Base-by-base conservation (phyloP, 2,797 vertebrate genomes). In the Sebastiscus tertius region DNA sequence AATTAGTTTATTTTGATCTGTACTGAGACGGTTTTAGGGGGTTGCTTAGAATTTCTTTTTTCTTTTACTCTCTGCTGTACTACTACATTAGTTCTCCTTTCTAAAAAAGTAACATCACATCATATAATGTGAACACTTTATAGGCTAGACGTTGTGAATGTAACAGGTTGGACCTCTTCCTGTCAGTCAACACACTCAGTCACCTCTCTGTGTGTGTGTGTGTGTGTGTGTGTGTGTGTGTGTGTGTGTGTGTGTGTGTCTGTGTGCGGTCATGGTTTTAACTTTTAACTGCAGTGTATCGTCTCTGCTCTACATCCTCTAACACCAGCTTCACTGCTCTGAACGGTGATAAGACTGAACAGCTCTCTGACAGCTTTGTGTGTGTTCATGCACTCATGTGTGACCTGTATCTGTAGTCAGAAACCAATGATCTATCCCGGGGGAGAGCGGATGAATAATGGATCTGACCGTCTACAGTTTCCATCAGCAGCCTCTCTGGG, bases 381-480 rank as follows among this genome's bases (percentile, higher is more conserved):
- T 72, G 75, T 84, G 61, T 82, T 14, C 12, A 34, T 69, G 71
- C 39, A 12, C 70, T 79, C 58, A 54, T 83, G 80, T 89, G 79
- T 69, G 73, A 81, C 69, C 55, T 81, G 86, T 79, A 66, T 81
- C 77, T 81, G 77, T 62, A 3, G 75, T 78, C 65, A 79, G 64
- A 79, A 86, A 85, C 81, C 79, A 80, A 85, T 77, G 64, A 85
- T 75, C 27, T 16, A 69, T 67, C 69, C 63, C 58, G 4, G 54
- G 71, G 66, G 76, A 16, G 65, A 20, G 82, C 49, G 16, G 70
- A 79, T 89, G 77, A 89, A 88, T 84, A 86, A 91, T 86, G 65
- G 75, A 86, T 88, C 76, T 13, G 34, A 46, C 8, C 18, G 27
- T 82, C 69, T 72, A 65, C 64, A 77, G 81, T 90, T 88, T 80